Evolutionary conservation across 1,140 invertebrate genomes (phyloP).

Genomic region (Temnothorax nylanderi): DNA sequence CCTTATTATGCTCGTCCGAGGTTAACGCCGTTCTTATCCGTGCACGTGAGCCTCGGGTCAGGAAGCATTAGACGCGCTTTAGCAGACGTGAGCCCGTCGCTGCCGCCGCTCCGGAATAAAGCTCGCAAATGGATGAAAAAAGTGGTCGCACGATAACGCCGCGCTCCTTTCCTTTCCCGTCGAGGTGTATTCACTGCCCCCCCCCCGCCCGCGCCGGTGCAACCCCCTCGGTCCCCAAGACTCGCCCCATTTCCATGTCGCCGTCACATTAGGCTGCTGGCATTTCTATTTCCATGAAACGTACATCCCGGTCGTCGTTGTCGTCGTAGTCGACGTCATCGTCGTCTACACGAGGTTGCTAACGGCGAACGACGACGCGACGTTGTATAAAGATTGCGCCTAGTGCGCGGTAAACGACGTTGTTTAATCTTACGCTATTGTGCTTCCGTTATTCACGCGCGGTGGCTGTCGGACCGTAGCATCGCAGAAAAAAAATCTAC

Average conservation of each 20-base stretch:
- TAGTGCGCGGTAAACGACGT: conserved; percentile 2
- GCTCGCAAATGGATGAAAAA: conserved; percentile 79
- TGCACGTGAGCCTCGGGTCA: conserved; percentile 47
- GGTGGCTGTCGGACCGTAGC: neutral
- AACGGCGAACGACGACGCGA: conserved; percentile 31
- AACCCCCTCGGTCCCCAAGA: neutral
- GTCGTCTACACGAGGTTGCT: conserved; percentile 34
- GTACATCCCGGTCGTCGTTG: conserved; percentile 25
- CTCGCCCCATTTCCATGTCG: conserved; percentile 69
- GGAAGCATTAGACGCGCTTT: conserved; percentile 63
- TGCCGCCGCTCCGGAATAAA: conserved; percentile 58
- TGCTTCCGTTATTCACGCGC: conserved; percentile 32
- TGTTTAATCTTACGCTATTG: conserved; percentile 44
- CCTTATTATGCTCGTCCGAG: conserved; percentile 67
- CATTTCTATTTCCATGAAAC: conserved; percentile 69
- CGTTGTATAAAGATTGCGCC: conserved; percentile 52
- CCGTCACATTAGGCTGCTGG: conserved; percentile 73
- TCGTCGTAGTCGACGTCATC: neutral
- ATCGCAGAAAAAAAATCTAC: neutral
- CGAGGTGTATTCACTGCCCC: conserved; percentile 39
- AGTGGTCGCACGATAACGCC: conserved; percentile 75
- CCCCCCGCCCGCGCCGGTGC: neutral
- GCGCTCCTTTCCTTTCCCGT: conserved; percentile 10
- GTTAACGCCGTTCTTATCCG: conserved; percentile 59
- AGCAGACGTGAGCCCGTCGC: conserved; percentile 39